Evolutionary conservation across 2,888 invertebrate species (phyloP), one percentile per base, ranked within the genome.

Genomic region (Leptinotarsa peninsularis): DNA sequence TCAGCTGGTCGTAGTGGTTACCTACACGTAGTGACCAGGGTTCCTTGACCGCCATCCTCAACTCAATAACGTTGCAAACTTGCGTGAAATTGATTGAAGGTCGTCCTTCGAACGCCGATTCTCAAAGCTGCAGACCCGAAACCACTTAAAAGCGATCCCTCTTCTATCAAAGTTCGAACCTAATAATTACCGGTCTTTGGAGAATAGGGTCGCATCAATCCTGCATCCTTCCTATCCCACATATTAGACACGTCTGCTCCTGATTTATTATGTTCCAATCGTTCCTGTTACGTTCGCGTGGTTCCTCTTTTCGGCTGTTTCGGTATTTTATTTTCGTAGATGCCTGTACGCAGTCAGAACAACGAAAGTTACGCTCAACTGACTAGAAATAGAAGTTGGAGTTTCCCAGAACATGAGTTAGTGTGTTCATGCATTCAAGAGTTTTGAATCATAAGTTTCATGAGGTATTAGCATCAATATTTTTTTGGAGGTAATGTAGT

Each of bases 201-300:
- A 63, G 43, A 63, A 63, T 33, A 63, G 43, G 67, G 66, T 60
- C 50, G 43, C 69, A 66, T 70, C 58, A 58, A 70, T 70, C 49
- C 58, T 21, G 63, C n/a, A 66, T 69, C 68, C 50, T 23, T 69
- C 56, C 50, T 23, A 21, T 50, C 56, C 50, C 50, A 68, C 68
- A 33, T 73, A 67, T 74, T 54, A 66, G 66, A 69, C 69, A 63
- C 66, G 69, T 69, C 74, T 70, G 66, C 43, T 70, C 43, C 70
- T 70, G 60, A 74, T 74, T 66, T 70, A 74, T 75, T 72, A 72
- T 71, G 72, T 76, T 72, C 69, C 63, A 50, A 75, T 66, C 71
- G 49, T 67, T 50, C 43, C 54, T 69, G 58, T 43, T 21, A 67
- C 67, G 49, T 71, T 71, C 49, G 60, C 54, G 60, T 56, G 49